Evolutionary conservation across 2,113 vertebrate genomes (phyloP), one percentile per base, ranked within the genome.

Genomic region (Fulica atra): DNA sequence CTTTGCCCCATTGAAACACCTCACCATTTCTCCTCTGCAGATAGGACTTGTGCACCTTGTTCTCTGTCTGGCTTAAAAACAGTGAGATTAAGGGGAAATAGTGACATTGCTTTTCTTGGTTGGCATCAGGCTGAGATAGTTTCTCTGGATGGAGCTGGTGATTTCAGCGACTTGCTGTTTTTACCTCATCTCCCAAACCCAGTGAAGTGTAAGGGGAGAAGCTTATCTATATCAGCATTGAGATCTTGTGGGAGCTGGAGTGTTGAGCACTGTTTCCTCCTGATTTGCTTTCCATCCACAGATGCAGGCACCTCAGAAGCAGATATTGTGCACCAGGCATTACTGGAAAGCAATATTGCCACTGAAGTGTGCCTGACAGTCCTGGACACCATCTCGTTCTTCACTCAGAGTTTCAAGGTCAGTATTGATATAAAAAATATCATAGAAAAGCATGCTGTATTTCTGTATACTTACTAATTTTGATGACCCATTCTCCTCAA

Each of bases 351-450:
- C 29, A 99, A 99, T 90, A 98, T 98, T 42, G 98, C 99, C 72
- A 99, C 99, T 0, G 99, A 99, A 96, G 98, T 99, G 36, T 98
- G 98, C 85, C 98, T 99, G 11, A 99, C 98, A 6, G 98, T 99
- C 33, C 97, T 99, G 94, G 99, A 99, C 63, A 98, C 99, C 86
- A 98, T 99, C 61, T 98, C 99, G 1, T 98, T 99, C 92, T 99
- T 99, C 94, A 99, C 98, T 36, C 99, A 99, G 95, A 99, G 98
- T 86, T 99, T 99, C 94, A 99, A 99, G 99, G 99, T 99, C 89
- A 98, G 95, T 53, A 71, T 40, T 73, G 71, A 87, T 85, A 83
- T 79, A 10, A 40, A 44, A 70, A 88, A 23, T 6, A 7, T 53
- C 70, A 8, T 53, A 68, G 77, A 78, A 64, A 25, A 53, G 12